Evolutionary conservation across 2,888 invertebrate species (phyloP).

Genomic region (Fabriciana adippe): DNA sequence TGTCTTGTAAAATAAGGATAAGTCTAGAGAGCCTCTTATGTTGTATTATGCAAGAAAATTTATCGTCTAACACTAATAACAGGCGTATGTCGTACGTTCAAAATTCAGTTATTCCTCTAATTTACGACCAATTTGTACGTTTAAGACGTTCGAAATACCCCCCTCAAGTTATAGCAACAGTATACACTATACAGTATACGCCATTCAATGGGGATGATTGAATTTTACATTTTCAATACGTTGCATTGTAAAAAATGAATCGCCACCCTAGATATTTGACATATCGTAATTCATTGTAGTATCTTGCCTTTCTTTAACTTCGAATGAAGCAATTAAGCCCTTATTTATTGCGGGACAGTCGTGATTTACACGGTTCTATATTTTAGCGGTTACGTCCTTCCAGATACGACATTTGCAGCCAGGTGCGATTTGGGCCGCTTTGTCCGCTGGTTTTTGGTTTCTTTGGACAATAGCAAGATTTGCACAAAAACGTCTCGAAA

Average conservation of each 20-base stretch:
- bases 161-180: slow-evolving; percentile 52
- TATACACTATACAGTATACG: slow-evolving; percentile 52
- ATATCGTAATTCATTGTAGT: slow-evolving; percentile 74
- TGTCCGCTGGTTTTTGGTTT: slow-evolving; percentile 60
- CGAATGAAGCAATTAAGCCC: slow-evolving; percentile 66
- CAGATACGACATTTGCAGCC: slow-evolving; percentile 51
- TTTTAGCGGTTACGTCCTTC: slow-evolving; percentile 57
- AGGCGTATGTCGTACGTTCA: slow-evolving; percentile 44
- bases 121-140: slow-evolving; percentile 76
- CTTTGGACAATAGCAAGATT: slow-evolving; percentile 76
- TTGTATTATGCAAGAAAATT: slow-evolving; percentile 41
- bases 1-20: background rate
- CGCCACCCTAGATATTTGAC: slow-evolving; percentile 64
- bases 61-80: slow-evolving; percentile 53
- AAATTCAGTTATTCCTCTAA: slow-evolving; percentile 57
- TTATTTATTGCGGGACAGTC: slow-evolving; percentile 66
- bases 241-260: slow-evolving; percentile 68
- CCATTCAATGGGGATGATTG: slow-evolving; percentile 75
- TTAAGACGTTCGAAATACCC: slow-evolving; percentile 48
- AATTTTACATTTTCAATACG: slow-evolving; percentile 70
- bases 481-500: slow-evolving; percentile 75
- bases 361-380: slow-evolving; percentile 59
- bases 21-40: background rate
- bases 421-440: slow-evolving; percentile 64
- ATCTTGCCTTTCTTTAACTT: slow-evolving; percentile 37